Evolutionary conservation across 2,888 invertebrate species (phyloP).

Genomic region (Yponomeuta plumbellus): DNA sequence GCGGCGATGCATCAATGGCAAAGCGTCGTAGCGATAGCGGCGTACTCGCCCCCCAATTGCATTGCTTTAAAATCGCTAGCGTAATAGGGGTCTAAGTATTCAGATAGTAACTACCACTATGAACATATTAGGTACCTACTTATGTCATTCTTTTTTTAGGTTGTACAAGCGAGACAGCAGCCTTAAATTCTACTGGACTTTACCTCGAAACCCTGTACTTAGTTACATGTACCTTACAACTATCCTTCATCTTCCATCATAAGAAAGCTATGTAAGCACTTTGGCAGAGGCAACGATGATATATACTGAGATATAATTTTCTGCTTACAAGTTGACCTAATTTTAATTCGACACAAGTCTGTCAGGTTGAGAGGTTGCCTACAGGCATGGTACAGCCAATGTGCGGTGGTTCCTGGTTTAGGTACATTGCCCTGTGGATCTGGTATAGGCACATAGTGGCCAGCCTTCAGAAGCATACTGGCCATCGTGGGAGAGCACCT

Average conservation of each 20-base stretch:
- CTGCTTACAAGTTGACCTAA: slow-evolving; percentile 50
- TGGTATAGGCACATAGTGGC: slow-evolving; percentile 38
- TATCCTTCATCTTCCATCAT: slow-evolving; percentile 14
- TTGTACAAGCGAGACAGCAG: too few relatives aligned
- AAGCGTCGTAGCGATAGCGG: too few relatives aligned
- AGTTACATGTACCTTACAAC: background rate
- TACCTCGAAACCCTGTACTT: too few relatives aligned
- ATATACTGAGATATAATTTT: slow-evolving; percentile 55
- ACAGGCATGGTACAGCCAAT: slow-evolving; percentile 58
- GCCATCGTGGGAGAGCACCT: slow-evolving; percentile 45
- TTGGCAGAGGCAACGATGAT: slow-evolving; percentile 70
- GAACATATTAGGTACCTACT: too few relatives aligned
- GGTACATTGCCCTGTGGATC: slow-evolving; percentile 28
- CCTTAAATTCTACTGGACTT: too few relatives aligned
- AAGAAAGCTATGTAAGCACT: slow-evolving; percentile 54
- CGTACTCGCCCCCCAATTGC: too few relatives aligned
- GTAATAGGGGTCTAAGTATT: too few relatives aligned
- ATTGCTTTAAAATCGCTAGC: too few relatives aligned
- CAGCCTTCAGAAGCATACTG: slow-evolving; percentile 59
- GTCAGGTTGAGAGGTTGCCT: slow-evolving; percentile 69
- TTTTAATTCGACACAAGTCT: slow-evolving; percentile 76
- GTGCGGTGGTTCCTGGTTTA: slow-evolving; percentile 40
- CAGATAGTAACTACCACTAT: too few relatives aligned
- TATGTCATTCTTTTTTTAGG: too few relatives aligned
- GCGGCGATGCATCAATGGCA: too few relatives aligned